Evolutionary conservation across 2,797 vertebrate species (phyloP).

Genomic region (Agapornis canus): DNA sequence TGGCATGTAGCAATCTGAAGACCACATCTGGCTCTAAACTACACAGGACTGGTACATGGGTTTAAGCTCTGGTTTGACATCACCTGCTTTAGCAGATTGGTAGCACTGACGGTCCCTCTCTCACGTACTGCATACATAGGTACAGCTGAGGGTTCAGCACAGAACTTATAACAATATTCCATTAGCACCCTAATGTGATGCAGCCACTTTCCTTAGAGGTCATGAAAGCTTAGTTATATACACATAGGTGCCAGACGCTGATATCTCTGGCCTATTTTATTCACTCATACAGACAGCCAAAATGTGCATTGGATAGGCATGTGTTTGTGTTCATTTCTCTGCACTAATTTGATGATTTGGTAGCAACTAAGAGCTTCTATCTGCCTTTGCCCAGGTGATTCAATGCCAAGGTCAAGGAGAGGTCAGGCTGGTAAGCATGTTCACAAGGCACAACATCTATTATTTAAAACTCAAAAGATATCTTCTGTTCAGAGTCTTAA

Average conservation of each 20-base stretch:
- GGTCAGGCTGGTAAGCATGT: not conserved
- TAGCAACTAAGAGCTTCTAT: not conserved
- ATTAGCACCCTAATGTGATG: rapidly evolving
- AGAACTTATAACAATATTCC: not conserved
- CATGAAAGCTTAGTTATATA: not conserved
- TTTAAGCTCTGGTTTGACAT: not conserved
- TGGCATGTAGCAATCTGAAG: not conserved
- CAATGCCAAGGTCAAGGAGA: not conserved
- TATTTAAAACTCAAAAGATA: not conserved
- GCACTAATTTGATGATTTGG: not conserved
- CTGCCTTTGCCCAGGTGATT: not conserved
- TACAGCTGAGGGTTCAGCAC: not conserved
- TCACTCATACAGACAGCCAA: not conserved
- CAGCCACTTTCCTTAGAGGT: not conserved
- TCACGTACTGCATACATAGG: not conserved
- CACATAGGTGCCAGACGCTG: not conserved
- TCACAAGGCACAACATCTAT: not conserved
- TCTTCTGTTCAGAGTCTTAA: not conserved
- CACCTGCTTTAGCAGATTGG: not conserved
- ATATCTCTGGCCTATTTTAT: not conserved
- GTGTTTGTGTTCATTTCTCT: not conserved
- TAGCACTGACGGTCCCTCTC: not conserved
- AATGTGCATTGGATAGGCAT: rapidly evolving
- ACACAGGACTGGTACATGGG: not conserved
- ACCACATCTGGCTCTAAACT: not conserved